Evolutionary conservation across 2,113 vertebrate species (phyloP), one percentile per base, ranked within the genome.

Genomic region (Ptychochromis oligacanthus): DNA sequence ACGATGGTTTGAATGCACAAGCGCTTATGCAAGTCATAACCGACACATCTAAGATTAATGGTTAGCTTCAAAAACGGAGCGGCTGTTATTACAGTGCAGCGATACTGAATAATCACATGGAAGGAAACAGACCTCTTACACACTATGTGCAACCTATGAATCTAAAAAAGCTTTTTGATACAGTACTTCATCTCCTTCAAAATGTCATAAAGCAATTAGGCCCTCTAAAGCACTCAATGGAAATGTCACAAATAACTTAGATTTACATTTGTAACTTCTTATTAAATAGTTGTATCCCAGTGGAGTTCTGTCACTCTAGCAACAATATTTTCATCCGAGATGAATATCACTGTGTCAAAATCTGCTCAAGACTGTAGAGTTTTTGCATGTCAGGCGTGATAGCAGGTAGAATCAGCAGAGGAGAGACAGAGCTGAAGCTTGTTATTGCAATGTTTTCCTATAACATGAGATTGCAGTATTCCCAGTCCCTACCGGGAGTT

Each of bases 131-230:
- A 87, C 79, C 67, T 90, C 54, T 88, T 72, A 77, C 78, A 90
- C 57, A 86, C 54, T 60, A 70, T 79, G 86, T 77, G 79, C 81
- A 90, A 90, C 84, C 76, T 78, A 77, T 72, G 14, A 82, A 77
- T 81, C 85, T 62, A 79, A 74, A 72, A 87, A 75, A 57, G 81
- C 72, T 84, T 84, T 86, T 86, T 70, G 52, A 89, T 87, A 87
- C 82, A 89, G 87, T 67, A 84, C 90, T 78, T 84, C 24, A 90
- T 87, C 89, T 89, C 83, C 77, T 81, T 88, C 87, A 84, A 88
- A 91, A 92, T 87, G 88, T 87, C 80, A 92, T 85, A 87, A 91
- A 90, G 87, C 85, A 93, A 88, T 85, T 82, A 85, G 59, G 84
- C 83, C 79, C 76, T 75, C 72, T 54, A 78, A 88, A 92, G 84